Base-by-base conservation (phyloP, 2,888 invertebrate species). In the Hololepta plana region DNA sequence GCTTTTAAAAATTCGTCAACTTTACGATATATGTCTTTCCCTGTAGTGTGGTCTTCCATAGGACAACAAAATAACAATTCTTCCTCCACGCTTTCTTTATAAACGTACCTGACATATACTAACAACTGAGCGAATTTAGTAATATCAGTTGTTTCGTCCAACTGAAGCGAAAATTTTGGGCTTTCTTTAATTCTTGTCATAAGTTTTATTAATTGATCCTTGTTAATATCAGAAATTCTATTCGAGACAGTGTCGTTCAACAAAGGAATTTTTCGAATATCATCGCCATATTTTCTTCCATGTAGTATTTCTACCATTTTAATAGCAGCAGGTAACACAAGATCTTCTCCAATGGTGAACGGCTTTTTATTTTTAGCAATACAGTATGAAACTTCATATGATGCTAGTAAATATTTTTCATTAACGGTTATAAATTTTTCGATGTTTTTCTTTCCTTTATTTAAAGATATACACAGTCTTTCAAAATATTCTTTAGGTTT, bases 361-460 rank as follows among this genome's bases (percentile, higher is more conserved):
- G 35, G 31, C 15, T 25, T 27, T 11, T 26, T 27, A 8, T 15
- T 14, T 32, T 20, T 33, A 27, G 10, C 34, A 31, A 30, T 34
- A 31, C 33, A 35, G 24, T 31, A 31, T 7, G 24, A 15, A 23
- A 38, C 34, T 34, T 35, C 27, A 30, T 39, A 38, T 20, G 34
- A 36, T 10, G 34, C 37, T 24, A 33, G 31, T 28, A 35, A 34
- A 29, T 20, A 22, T 33, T 36, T 33, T 36, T 36, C 32, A 32
- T 35, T 37, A 14, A 35, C 32, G 20, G 33, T 27, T 14, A 31
- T 19, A 30, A 26, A 15, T 30, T 35, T 34, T 27, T 27, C 23
- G 28, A 38, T 22, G 22, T 12, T 10, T 32, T 22, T 17, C 26
- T 34, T 34, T 35, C 32, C 23, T 21, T 34, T 33, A 24, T 35